A percentile compares a stretch with the other conserved stretches of the same genome.
Evolutionary conservation across 2,797 vertebrate genomes (phyloP).

Genomic region (Florisuga fusca): DNA sequence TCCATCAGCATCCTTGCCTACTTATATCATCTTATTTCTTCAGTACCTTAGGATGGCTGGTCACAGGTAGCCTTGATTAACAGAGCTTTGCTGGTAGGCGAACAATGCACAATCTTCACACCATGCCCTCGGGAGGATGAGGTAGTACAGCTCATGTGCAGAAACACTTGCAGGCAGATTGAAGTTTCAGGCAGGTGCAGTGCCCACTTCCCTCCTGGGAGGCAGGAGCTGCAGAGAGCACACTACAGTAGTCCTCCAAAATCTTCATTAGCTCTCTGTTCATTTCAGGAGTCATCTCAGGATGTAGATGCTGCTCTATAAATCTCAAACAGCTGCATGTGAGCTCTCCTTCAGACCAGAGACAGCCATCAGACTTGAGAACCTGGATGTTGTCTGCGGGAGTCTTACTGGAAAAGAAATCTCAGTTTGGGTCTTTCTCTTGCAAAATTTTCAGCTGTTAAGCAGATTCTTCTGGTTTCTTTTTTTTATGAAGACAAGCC

Average conservation of each 20-base stretch:
- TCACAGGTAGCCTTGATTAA: background rate
- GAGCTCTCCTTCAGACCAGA: background rate
- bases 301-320: background rate
- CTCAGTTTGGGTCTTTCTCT: background rate
- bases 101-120: background rate
- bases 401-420: background rate
- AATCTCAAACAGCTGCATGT: background rate
- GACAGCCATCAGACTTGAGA: background rate
- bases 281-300: background rate
- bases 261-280: background rate
- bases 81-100: background rate
- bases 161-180: background rate
- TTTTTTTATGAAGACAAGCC: background rate
- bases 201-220: background rate
- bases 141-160: fast-evolving
- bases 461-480: background rate
- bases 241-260: background rate
- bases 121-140: background rate
- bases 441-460: background rate
- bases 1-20: background rate
- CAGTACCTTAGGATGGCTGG: background rate
- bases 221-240: background rate
- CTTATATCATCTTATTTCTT: background rate
- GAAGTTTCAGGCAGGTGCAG: background rate
- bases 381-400: fast-evolving